Evolutionary conservation across 1,140 invertebrate species (phyloP).

Genomic region (Brevipalpus yothersi): DNA sequence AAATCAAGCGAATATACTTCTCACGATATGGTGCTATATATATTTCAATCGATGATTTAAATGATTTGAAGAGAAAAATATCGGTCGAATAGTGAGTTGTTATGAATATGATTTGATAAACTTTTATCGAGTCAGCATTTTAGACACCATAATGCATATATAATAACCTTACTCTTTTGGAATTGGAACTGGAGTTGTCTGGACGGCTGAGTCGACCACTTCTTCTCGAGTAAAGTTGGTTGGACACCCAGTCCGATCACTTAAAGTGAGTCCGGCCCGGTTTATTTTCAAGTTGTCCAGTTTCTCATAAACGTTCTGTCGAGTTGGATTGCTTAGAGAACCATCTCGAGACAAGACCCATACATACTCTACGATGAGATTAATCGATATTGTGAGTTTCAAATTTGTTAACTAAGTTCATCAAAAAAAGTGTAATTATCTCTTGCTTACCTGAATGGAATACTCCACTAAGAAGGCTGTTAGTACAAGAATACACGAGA

Average conservation of each 20-base stretch:
- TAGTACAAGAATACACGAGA: constrained; percentile 10
- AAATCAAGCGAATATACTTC: no score
- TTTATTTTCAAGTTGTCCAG: constrained; percentile 10
- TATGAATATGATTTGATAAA: no score
- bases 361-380: constrained; percentile 5
- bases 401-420: not conserved
- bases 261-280: constrained; percentile 6
- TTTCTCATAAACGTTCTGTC: constrained; percentile 11
- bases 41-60: no score
- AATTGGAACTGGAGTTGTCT: not conserved
- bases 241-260: constrained; percentile 7
- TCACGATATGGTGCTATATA: no score
- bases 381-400: not conserved
- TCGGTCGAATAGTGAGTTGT: no score
- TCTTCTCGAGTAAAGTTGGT: not conserved
- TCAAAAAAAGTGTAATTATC: not conserved
- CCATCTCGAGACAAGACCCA: constrained; percentile 9
- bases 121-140: no score
- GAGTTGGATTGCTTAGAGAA: constrained; percentile 7
- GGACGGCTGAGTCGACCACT: not conserved
- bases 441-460: constrained; percentile 8
- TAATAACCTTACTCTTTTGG: no score
- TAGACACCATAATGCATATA: no score
- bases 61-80: no score
- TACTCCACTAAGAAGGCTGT: constrained; percentile 8